These are phyloP conservation scores for Nymphalis io DNA, from an alignment of 1,140 invertebrate genomes.

Conservation along the genomic window DNA sequence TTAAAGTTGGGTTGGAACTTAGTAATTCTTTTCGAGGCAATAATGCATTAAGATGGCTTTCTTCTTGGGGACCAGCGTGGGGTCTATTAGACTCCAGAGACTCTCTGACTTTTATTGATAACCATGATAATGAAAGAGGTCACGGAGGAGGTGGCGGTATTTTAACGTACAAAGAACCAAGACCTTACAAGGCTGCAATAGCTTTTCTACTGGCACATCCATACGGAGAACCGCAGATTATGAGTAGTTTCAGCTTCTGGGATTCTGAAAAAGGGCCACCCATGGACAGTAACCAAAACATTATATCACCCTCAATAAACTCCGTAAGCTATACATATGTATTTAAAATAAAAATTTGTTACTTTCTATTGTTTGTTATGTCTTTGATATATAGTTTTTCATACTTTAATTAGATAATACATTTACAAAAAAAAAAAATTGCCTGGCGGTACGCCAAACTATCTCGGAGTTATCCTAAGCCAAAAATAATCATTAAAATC, in stretches of 20 bases:
- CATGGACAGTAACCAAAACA: conserved; percentile 83
- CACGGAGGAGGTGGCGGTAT: conserved; percentile 82
- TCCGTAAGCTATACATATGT: conserved; percentile 54
- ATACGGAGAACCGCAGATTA: conserved; percentile 88
- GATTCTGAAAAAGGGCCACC: conserved; percentile 83
- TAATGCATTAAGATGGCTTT: conserved; percentile 73
- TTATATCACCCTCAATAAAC: conserved; percentile 84
- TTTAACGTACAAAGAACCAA: conserved; percentile 82
- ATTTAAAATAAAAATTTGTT: too few relatives aligned
- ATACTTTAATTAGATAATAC: too few relatives aligned
- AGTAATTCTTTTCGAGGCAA: conserved; percentile 71
- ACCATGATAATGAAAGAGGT: conserved; percentile 82
- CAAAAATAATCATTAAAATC: too few relatives aligned
- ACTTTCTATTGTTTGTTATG: too few relatives aligned
- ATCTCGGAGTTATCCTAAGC: too few relatives aligned
- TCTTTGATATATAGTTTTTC: too few relatives aligned
- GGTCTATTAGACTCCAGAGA: conserved; percentile 80
- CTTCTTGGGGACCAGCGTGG: conserved; percentile 82
- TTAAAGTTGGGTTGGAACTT: conserved; percentile 75
- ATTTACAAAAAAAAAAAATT: too few relatives aligned
- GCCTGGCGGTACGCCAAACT: too few relatives aligned
- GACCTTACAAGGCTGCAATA: conserved; percentile 84
- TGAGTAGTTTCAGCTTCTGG: conserved; percentile 88
- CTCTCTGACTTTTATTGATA: conserved; percentile 85
- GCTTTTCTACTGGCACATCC: conserved; percentile 92